Percentiles rank a stretch among this genome's conserved stretches.
These are phyloP conservation scores for Criorhina ranunculi DNA, from an alignment of 2,888 invertebrate genomes.

Conservation along the genomic window DNA sequence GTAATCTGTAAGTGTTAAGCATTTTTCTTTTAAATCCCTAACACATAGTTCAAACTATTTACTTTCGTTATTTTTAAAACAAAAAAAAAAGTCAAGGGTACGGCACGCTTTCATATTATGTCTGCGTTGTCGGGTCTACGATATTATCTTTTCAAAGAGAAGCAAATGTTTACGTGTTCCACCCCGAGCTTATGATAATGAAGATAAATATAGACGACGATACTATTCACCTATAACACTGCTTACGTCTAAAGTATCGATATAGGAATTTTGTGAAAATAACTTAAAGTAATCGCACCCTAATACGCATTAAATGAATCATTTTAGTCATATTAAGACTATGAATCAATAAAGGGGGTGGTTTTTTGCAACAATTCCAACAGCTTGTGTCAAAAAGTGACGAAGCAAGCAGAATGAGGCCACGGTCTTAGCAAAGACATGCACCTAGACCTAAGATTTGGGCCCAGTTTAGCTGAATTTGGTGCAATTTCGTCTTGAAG, in stretches of 20 bases:
- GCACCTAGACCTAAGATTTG: too few relatives aligned
- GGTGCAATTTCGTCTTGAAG: too few relatives aligned
- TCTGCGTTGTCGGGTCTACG: neutral
- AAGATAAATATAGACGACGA: conserved; percentile 13
- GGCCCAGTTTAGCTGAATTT: too few relatives aligned
- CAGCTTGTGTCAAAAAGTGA: neutral
- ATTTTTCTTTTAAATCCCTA: too few relatives aligned
- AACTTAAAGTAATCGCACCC: neutral
- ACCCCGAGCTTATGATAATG: conserved; percentile 5
- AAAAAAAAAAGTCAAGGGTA: neutral
- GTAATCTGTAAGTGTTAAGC: too few relatives aligned
- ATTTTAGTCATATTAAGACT: neutral
- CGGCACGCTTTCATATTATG: conserved; percentile 5
- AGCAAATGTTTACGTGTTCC: conserved; percentile 14
- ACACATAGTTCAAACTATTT: conserved; percentile 3
- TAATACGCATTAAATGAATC: neutral
- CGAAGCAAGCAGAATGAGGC: too few relatives aligned
- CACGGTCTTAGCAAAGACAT: too few relatives aligned
- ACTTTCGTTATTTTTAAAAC: neutral
- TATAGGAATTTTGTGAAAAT: neutral
- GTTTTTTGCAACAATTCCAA: neutral
- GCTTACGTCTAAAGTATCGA: neutral
- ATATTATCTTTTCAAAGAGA: conserved; percentile 13
- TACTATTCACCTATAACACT: neutral
- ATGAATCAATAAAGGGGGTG: neutral